Percentiles rank a stretch among this genome's conserved stretches.
phyloP scores from a whole-genome alignment of 2,888 invertebrate genomes.

The Polia nebulosa region DNA sequence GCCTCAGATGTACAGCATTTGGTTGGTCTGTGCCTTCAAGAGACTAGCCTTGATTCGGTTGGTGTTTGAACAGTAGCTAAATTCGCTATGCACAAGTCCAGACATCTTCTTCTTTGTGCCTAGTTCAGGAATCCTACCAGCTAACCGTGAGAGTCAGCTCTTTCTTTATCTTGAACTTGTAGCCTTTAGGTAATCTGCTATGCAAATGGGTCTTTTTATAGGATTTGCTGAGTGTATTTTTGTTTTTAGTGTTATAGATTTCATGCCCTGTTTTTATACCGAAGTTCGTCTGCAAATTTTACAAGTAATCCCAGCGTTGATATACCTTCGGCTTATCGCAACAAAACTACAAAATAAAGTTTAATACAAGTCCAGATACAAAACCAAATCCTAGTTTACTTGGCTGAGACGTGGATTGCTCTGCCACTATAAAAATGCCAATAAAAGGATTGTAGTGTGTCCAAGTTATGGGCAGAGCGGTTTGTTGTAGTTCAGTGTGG shows the following conservation, averaged over 20 bases:
- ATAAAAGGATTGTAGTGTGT: slow-evolving; percentile 68
- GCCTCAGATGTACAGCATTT: no score
- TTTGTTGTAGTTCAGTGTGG: neutral
- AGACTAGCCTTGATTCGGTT: no score
- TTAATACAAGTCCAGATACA: slow-evolving; percentile 50
- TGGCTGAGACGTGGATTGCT: slow-evolving; percentile 71
- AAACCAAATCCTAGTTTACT: slow-evolving; percentile 76
- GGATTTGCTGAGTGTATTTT: no score
- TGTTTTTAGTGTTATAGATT: neutral
- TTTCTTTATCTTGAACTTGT: no score
- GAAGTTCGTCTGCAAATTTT: neutral
- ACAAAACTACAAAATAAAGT: slow-evolving; percentile 27
- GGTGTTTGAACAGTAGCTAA: no score
- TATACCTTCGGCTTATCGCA: slow-evolving; percentile 1
- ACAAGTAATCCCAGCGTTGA: neutral
- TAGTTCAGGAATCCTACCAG: no score
- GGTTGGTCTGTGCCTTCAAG: no score
- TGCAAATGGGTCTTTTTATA: no score
- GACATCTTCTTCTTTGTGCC: no score
- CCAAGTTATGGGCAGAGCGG: slow-evolving; percentile 57
- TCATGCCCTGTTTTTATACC: neutral
- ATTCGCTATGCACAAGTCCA: no score
- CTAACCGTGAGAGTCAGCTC: no score
- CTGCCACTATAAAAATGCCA: slow-evolving; percentile 77
- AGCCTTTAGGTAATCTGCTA: no score